phyloP scores from a whole-genome alignment of 64 coral and sea anemone species.

The Actinia tenebrosa region DNA sequence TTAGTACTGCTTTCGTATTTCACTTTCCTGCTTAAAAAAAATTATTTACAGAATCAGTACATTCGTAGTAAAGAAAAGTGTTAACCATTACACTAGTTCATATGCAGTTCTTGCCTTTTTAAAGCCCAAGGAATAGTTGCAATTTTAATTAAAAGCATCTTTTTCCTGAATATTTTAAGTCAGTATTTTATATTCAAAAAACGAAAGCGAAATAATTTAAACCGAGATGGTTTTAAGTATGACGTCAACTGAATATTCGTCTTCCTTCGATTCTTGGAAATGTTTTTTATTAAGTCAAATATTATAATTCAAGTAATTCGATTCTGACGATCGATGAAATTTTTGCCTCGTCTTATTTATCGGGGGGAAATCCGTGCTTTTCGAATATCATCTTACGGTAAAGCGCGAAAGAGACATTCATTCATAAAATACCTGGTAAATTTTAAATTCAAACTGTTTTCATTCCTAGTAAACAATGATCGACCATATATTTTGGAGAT shows the following conservation, averaged over 20 bases:
- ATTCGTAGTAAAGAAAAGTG: neutral
- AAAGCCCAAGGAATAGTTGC: neutral
- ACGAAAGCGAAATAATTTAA: neutral
- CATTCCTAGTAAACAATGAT: no score
- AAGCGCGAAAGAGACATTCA: no score
- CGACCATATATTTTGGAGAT: no score
- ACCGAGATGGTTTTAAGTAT: neutral
- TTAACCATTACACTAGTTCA: neutral
- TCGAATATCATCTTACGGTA: no score
- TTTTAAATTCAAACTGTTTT: no score
- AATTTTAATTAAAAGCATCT: no score
- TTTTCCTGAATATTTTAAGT: no score
- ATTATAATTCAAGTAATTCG: neutral
- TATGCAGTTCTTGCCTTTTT: neutral
- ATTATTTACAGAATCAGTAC: no score
- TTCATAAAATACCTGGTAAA: no score
- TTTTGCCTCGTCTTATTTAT: neutral
- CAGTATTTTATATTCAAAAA: neutral
- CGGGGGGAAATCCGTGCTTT: no score
- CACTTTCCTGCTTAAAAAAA: neutral
- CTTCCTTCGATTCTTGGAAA: neutral
- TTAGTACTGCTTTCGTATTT: neutral
- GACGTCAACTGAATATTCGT: neutral
- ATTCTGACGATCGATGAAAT: neutral
- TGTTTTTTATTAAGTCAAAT: neutral